Conservation (phyloP, 2,888 invertebrate genomes). For the Cephalotes varians region DNA sequence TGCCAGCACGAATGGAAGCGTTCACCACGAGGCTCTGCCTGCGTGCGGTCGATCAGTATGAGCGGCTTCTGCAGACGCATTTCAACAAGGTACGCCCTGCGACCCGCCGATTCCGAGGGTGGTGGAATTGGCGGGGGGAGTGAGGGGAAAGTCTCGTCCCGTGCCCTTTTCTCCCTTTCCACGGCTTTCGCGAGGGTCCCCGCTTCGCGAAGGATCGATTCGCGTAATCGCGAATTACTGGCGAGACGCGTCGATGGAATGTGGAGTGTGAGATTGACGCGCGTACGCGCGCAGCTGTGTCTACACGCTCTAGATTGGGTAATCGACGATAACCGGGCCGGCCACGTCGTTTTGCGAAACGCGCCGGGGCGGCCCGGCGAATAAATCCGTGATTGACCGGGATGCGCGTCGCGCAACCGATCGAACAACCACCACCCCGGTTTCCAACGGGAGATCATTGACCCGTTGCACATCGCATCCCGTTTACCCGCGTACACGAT, state of each 20-base stretch:
- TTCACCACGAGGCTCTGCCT: constrained; percentile 87
- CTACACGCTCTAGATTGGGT: not conserved
- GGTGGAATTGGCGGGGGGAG: too few relatives aligned
- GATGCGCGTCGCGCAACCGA: not conserved
- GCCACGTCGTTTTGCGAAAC: not conserved
- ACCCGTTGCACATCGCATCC: constrained; percentile 28
- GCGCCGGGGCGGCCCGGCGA: too few relatives aligned
- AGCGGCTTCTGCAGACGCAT: constrained; percentile 88
- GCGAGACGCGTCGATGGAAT: constrained; percentile 24
- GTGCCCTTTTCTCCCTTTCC: too few relatives aligned
- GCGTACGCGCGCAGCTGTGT: constrained; percentile 23
- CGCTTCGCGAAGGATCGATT: not conserved
- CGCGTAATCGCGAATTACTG: not conserved
- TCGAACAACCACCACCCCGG: not conserved
- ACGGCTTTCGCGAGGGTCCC: not conserved
- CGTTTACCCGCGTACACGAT: constrained; percentile 22
- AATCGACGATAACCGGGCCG: not conserved
- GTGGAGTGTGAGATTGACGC: not conserved
- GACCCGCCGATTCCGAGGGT: too few relatives aligned
- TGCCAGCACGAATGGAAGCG: constrained; percentile 84
- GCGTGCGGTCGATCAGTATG: constrained; percentile 89
- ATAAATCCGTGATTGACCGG: not conserved
- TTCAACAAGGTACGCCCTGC: constrained; percentile 86
- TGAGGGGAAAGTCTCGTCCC: not conserved
- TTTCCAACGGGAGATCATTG: constrained; percentile 56